These are phyloP conservation scores for Trididemnum clinides DNA, from an alignment of 23 tunicate genomes.

Conservation along the genomic window DNA sequence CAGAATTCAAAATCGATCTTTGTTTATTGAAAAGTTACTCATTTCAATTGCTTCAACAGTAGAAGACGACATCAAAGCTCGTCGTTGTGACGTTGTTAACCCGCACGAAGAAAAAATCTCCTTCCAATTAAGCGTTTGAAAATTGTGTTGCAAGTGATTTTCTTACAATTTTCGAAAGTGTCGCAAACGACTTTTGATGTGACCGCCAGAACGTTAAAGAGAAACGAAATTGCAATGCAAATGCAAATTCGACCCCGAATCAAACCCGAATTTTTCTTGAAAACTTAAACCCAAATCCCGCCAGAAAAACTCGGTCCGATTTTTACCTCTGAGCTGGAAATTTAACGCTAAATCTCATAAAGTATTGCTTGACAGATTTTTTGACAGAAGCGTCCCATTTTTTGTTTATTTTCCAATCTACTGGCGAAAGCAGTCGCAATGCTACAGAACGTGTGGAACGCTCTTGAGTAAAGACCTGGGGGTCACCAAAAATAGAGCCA, in stretches of 20 bases:
- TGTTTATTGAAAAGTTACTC: neutral
- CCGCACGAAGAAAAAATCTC: neutral
- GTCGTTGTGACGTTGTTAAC: neutral
- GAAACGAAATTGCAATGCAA: neutral
- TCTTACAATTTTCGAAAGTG: neutral
- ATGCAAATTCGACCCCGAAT: neutral
- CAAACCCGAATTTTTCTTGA: neutral
- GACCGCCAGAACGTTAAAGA: neutral
- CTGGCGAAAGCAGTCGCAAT: too few species aligned
- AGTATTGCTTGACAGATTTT: too few species aligned
- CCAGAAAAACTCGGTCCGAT: neutral
- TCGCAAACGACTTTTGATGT: too few species aligned
- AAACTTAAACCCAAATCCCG: neutral
- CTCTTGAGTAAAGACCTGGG: too few species aligned
- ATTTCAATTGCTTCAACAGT: neutral
- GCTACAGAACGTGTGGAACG: too few species aligned
- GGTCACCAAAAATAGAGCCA: too few species aligned
- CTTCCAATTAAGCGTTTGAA: neutral
- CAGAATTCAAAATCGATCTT: too few species aligned
- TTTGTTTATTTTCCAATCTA: too few species aligned
- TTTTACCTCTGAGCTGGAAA: neutral
- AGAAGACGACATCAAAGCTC: too few species aligned
- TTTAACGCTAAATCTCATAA: too few species aligned
- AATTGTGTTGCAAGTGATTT: neutral
- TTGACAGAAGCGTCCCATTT: too few species aligned